phyloP scores from a whole-genome alignment of 2,797 vertebrate genomes.

The Apogon hyalosoma region DNA sequence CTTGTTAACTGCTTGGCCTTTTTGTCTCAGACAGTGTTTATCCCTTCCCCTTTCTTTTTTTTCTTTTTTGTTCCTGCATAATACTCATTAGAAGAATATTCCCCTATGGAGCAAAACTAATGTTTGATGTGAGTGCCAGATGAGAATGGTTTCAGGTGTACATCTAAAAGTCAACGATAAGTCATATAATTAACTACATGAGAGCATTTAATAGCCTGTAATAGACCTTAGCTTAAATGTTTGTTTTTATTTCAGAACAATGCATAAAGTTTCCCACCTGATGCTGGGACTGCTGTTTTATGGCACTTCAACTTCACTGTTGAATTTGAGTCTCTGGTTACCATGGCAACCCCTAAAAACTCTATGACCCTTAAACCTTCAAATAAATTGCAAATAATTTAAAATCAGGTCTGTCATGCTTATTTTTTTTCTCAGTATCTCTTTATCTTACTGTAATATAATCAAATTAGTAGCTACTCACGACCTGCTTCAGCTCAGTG shows the following conservation, averaged over 20 bases:
- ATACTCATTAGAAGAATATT: slow-evolving; percentile 57
- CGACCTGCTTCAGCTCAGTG: slow-evolving; percentile 35
- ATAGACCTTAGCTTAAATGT: slow-evolving; percentile 46
- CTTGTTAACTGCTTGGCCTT: slow-evolving; percentile 75
- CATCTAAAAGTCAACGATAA: slow-evolving; percentile 63
- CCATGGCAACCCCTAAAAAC: slow-evolving; percentile 45
- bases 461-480: slow-evolving; percentile 14
- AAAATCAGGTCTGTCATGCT: neutral
- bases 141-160: slow-evolving; percentile 67
- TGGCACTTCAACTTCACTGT: slow-evolving; percentile 37
- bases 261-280: slow-evolving; percentile 51
- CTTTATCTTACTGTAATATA: slow-evolving; percentile 14
- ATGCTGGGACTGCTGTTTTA: slow-evolving; percentile 47
- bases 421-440: slow-evolving; percentile 19
- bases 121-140: slow-evolving; percentile 67
- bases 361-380: slow-evolving; percentile 13
- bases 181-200: slow-evolving; percentile 57
- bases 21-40: slow-evolving; percentile 66
- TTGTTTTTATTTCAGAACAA: slow-evolving; percentile 42
- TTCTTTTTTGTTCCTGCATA: slow-evolving; percentile 31
- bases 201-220: slow-evolving; percentile 40
- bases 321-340: slow-evolving; percentile 44
- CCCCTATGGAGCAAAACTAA: slow-evolving; percentile 62
- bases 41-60: slow-evolving; percentile 24
- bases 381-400: slow-evolving; percentile 29